Evolutionary conservation across 2,888 invertebrate species (phyloP).

Genomic region (Parochlus steinenii): DNA sequence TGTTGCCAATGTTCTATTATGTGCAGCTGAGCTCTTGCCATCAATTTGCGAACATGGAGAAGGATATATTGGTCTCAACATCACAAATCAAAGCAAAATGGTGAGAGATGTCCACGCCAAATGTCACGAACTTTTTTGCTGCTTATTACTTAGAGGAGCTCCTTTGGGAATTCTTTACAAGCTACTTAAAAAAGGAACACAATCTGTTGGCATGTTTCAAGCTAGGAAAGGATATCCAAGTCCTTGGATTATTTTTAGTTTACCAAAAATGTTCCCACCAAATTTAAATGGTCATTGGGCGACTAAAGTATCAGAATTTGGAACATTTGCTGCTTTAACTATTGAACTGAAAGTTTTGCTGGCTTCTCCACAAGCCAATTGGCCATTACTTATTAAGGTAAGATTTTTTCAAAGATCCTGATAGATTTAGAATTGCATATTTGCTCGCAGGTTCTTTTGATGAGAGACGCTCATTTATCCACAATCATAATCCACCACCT

Average conservation of each 20-base stretch:
- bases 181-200: constrained; percentile 39
- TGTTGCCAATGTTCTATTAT: constrained; percentile 58
- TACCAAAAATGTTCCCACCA: constrained; percentile 41
- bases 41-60: constrained; percentile 46
- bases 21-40: constrained; percentile 55
- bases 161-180: constrained; percentile 60
- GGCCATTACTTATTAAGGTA: constrained; percentile 58
- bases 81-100: constrained; percentile 43
- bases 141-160: constrained; percentile 55
- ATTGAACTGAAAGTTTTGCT: constrained; percentile 53
- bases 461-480: constrained; percentile 49
- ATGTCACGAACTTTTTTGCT: constrained; percentile 60
- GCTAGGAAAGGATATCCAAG: constrained; percentile 37
- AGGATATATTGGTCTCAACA: constrained; percentile 33
- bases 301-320: constrained; percentile 33
- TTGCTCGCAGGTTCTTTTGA: constrained; percentile 52
- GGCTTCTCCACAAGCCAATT: constrained; percentile 62
- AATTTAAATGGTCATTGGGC: constrained; percentile 29
- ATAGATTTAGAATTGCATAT: no score
- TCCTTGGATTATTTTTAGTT: constrained; percentile 54
- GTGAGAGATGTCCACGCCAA: constrained; percentile 71
- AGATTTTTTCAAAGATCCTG: no score
- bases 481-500: constrained; percentile 39
- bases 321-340: constrained; percentile 42
- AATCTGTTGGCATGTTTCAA: constrained; percentile 36